These are phyloP conservation scores for Hypena proboscidalis DNA, from an alignment of 2,888 invertebrate genomes.

Conservation along the genomic window DNA sequence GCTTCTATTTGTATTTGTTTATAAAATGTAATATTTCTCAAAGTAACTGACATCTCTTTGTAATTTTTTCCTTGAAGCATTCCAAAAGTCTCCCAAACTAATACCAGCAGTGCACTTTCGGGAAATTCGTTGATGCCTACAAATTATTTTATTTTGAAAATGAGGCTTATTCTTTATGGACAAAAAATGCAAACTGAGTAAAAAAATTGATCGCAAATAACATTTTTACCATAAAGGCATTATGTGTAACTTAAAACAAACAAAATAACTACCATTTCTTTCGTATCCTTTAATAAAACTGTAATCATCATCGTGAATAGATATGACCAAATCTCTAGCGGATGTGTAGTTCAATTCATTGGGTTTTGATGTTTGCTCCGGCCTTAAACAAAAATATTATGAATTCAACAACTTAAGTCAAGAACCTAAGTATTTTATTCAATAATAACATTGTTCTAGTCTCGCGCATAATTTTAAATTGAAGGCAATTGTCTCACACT, in stretches of 20 bases:
- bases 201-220: not conserved
- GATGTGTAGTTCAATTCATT: not conserved
- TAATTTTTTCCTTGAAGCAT: constrained; percentile 63
- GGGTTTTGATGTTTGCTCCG: not conserved
- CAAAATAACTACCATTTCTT: constrained; percentile 44
- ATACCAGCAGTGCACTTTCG: constrained; percentile 82
- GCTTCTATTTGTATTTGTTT: constrained; percentile 28
- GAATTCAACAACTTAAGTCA: no score
- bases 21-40: constrained; percentile 36
- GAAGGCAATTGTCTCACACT: no score
- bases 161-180: no score
- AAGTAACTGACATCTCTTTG: constrained; percentile 45
- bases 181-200: not conserved
- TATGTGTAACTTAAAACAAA: not conserved
- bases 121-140: constrained; percentile 87
- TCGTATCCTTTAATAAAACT: constrained; percentile 47
- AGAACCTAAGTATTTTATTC: no score
- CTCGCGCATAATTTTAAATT: no score
- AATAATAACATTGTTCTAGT: not conserved
- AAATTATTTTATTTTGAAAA: no score
- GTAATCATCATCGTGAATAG: constrained; percentile 39
- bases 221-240: not conserved
- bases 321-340: not conserved
- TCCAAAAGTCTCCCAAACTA: constrained; percentile 82
- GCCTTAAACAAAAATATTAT: not conserved